Conservation (phyloP, 2,888 invertebrate species). For the Sceliomorpha sp. region DNA sequence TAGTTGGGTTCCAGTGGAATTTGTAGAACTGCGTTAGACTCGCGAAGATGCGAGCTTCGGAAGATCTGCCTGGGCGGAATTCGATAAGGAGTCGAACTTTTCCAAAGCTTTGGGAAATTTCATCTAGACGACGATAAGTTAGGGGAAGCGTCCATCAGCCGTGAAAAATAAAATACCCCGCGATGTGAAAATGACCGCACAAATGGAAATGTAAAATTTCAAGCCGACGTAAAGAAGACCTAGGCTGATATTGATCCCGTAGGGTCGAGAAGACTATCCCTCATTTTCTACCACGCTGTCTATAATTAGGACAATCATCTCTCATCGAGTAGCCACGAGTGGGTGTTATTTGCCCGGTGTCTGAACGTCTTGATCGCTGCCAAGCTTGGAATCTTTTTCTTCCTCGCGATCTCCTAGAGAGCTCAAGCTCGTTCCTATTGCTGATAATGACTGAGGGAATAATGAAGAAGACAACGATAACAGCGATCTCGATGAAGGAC, state of each 20-base stretch:
- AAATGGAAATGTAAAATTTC: too few relatives aligned
- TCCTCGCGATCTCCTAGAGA: background rate
- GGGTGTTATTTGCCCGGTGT: slow-evolving; percentile 55
- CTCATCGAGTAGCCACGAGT: slow-evolving; percentile 62
- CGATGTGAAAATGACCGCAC: too few relatives aligned
- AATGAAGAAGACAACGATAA: slow-evolving; percentile 46
- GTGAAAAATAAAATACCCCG: too few relatives aligned
- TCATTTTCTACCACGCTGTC: slow-evolving; percentile 71
- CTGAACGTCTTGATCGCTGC: slow-evolving; percentile 36
- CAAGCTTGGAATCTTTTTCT: slow-evolving; percentile 31
- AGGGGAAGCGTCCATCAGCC: too few relatives aligned
- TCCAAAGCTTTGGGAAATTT: too few relatives aligned
- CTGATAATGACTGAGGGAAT: slow-evolving; percentile 42
- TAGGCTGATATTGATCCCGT: slow-evolving; percentile 28
- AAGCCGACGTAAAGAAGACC: too few relatives aligned
- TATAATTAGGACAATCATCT: slow-evolving; percentile 74
- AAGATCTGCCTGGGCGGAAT: too few relatives aligned
- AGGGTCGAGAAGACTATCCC: slow-evolving; percentile 44
- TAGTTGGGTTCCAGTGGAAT: slow-evolving; percentile 52
- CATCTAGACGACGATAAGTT: too few relatives aligned
- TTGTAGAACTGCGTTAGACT: slow-evolving; percentile 11
- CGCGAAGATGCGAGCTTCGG: too few relatives aligned
- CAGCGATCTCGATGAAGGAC: slow-evolving; percentile 23
- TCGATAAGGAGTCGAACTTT: slow-evolving; percentile 7
- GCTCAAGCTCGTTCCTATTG: slow-evolving; percentile 11